Conservation (phyloP, 2,888 invertebrate species). For the Epirrhoe alternata region DNA sequence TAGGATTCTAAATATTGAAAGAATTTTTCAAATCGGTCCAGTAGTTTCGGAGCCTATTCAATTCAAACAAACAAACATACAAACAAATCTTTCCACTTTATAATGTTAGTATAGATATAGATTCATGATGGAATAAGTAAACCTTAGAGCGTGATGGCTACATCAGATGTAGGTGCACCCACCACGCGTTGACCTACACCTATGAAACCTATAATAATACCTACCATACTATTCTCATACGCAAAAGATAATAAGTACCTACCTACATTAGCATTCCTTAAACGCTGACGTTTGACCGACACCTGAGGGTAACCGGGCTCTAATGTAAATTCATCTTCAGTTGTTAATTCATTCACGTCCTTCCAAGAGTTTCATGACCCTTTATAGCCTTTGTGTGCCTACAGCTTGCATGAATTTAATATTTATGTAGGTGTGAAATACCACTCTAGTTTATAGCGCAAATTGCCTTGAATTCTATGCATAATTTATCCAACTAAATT, state of each 20-base stretch:
- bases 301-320: not conserved
- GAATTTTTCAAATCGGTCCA: too few relatives aligned
- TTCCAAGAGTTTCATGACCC: slow-evolving; percentile 18
- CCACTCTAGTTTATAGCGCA: slow-evolving; percentile 22
- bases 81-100: too few relatives aligned
- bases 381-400: slow-evolving; percentile 4
- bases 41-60: too few relatives aligned
- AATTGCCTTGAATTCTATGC: slow-evolving; percentile 18
- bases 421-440: slow-evolving; percentile 20
- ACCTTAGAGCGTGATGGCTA: too few relatives aligned
- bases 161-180: too few relatives aligned
- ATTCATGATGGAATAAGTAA: too few relatives aligned
- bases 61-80: too few relatives aligned
- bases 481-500: slow-evolving; percentile 20
- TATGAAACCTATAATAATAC: too few relatives aligned
- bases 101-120: too few relatives aligned
- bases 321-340: slow-evolving; percentile 9
- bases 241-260: not conserved
- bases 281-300: not conserved
- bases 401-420: slow-evolving; percentile 15
- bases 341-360: slow-evolving; percentile 6
- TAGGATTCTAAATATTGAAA: too few relatives aligned
- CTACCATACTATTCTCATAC: not conserved
- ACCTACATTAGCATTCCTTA: not conserved
- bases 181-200: too few relatives aligned